Base-by-base conservation (phyloP, 2,797 vertebrate genomes). In the Nothura maculosa region DNA sequence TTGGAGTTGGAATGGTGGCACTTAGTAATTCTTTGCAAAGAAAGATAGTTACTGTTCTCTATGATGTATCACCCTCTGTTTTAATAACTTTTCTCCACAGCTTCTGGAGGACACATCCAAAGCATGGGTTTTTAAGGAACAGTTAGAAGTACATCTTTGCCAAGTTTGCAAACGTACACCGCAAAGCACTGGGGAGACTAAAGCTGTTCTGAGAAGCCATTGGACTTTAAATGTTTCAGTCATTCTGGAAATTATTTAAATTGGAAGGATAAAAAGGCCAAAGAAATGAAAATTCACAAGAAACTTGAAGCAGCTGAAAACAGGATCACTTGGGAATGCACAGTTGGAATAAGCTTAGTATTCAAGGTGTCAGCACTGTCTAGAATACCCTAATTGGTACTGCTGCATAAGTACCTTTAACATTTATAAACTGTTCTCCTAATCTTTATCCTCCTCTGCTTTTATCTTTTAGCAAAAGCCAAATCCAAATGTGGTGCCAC, bases 401-500 rank as follows among this genome's bases (percentile, higher is more conserved):
- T 61, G 11, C 80, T 62, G 3, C 6, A 12, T 5, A 45, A 69
- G 17, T 12, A 5, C 38, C n/a, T 73, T 61, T 42, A 25, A 32
- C 21, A 17, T 27, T 19, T 67, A 60, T 21, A 45, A 38, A 66
- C 20, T 3, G 19, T 61, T 91, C 54, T 55, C 38, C 20, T 75
- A 54, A 85, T 72, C 36, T 47, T 81, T 61, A 6, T 55, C 20
- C 1, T 38, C 15, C 93, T 73, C 42, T 96, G 48, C 86, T 22
- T 88, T 2, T 87, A 16, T 67, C 55, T 61, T 80, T 5, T 96
- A 99, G 99, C 99, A 4, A 99, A 99, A 97, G 98, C 98, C 74
- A 99, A 98, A 92, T 99, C 99, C 4, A 99, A 98, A 73, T 99
- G 99, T 0, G 98, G 98, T 3, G 98, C 99, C 3, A 99, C 99